Evolutionary conservation across 2,797 vertebrate genomes (phyloP).

Genomic region (Galaxias olidus): DNA sequence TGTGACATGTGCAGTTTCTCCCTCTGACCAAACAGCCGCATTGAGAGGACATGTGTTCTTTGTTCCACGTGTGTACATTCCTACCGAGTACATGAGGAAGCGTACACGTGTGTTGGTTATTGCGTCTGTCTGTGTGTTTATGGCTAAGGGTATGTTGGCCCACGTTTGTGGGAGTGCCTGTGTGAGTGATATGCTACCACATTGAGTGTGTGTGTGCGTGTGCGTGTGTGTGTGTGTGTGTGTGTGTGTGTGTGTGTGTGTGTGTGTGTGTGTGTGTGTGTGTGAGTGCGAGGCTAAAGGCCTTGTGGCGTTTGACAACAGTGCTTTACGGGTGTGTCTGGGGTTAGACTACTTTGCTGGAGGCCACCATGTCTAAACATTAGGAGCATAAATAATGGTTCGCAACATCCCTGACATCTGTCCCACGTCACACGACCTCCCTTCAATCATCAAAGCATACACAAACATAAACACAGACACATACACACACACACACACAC

Average conservation of each 20-base stretch:
- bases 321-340: slow-evolving; percentile 28
- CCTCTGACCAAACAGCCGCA: too few relatives aligned
- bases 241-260: slow-evolving; percentile 7
- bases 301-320: slow-evolving; percentile 24
- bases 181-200: neutral
- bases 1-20: too few relatives aligned
- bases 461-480: slow-evolving; percentile 4
- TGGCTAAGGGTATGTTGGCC: too few relatives aligned
- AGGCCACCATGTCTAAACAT: slow-evolving; percentile 25
- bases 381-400: slow-evolving; percentile 28
- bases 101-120: too few relatives aligned
- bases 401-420: slow-evolving; percentile 15
- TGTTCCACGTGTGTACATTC: too few relatives aligned
- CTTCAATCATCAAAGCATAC: slow-evolving; percentile 27
- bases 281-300: neutral
- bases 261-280: slow-evolving; percentile 1
- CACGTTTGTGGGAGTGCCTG: too few relatives aligned
- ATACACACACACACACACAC: slow-evolving; percentile 22
- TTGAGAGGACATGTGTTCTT: too few relatives aligned
- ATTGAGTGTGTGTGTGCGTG: neutral
- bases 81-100: too few relatives aligned
- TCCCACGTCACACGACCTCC: slow-evolving; percentile 14
- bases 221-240: slow-evolving; percentile 10
- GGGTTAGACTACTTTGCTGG: slow-evolving; percentile 21
- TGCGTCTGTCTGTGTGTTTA: too few relatives aligned